Percentiles rank a stretch among this genome's conserved stretches.
These are phyloP conservation scores for Spisula solida DNA, from an alignment of 2,888 invertebrate species.

Conservation along the genomic window DNA sequence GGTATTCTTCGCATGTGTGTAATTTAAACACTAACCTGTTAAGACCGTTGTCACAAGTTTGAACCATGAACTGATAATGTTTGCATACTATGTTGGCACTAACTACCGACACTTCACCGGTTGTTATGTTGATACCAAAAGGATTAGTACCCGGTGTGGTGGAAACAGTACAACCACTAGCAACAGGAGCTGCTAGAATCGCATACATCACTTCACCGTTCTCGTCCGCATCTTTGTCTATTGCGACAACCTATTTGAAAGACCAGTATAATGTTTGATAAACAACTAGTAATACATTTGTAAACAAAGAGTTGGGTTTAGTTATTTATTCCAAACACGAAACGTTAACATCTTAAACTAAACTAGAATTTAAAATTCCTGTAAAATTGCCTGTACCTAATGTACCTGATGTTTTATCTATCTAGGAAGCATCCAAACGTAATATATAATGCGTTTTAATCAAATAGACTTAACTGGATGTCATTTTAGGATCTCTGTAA, in stretches of 20 bases:
- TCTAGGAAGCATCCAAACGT: neutral
- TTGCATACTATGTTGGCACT: constrained; percentile 16
- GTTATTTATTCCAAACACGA: neutral
- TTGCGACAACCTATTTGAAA: constrained; percentile 57
- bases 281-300: neutral
- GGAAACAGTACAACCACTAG: neutral
- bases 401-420: too few relatives aligned
- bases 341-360: neutral
- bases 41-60: constrained; percentile 55
- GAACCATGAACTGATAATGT: constrained; percentile 26
- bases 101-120: constrained; percentile 28
- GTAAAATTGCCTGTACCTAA: too few relatives aligned
- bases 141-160: neutral
- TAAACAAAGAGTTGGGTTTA: neutral
- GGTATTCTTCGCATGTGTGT: too few relatives aligned
- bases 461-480: too few relatives aligned
- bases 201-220: constrained; percentile 48
- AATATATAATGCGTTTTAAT: too few relatives aligned
- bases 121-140: constrained; percentile 21
- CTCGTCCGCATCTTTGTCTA: constrained; percentile 50
- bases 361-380: too few relatives aligned
- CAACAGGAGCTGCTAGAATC: neutral
- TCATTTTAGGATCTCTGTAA: too few relatives aligned
- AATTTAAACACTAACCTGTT: constrained; percentile 7
- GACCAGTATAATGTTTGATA: neutral